A percentile compares a stretch with the other conserved stretches of the same genome.
phyloP scores from a whole-genome alignment of 2,797 vertebrate species.

The Leucoraja ocellata region DNA sequence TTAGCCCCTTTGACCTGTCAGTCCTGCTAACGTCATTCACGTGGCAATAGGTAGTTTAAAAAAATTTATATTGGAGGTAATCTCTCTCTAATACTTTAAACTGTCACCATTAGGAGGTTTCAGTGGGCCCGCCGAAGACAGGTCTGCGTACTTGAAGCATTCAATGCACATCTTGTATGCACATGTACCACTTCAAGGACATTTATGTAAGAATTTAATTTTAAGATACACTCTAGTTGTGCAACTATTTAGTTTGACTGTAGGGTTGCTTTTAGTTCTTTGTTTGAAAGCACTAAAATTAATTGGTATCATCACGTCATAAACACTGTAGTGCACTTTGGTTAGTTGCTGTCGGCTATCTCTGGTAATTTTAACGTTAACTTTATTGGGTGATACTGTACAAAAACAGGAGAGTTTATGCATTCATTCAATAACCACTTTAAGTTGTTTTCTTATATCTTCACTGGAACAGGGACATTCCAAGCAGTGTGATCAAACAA shows the following conservation, averaged over 20 bases:
- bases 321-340: conserved; percentile 16
- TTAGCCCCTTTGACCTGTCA: neutral
- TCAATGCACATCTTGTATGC: neutral
- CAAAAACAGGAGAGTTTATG: neutral
- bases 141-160: neutral
- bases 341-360: neutral
- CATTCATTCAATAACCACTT: too few species aligned
- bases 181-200: conserved; percentile 19
- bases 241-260: conserved; percentile 20
- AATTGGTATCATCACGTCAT: neutral
- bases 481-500: too few species aligned
- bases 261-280: neutral
- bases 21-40: neutral
- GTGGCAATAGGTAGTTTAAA: neutral
- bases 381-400: neutral
- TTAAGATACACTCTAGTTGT: neutral
- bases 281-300: neutral
- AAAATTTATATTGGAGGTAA: neutral
- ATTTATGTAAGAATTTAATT: neutral
- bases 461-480: too few species aligned
- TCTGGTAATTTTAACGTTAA: neutral
- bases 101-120: neutral
- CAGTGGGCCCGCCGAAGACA: neutral
- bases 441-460: too few species aligned
- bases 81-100: neutral